A percentile compares a stretch with the other conserved stretches of the same genome.
phyloP scores from a whole-genome alignment of 2,797 vertebrate genomes.

The Muraenolepis orangiensis region DNA sequence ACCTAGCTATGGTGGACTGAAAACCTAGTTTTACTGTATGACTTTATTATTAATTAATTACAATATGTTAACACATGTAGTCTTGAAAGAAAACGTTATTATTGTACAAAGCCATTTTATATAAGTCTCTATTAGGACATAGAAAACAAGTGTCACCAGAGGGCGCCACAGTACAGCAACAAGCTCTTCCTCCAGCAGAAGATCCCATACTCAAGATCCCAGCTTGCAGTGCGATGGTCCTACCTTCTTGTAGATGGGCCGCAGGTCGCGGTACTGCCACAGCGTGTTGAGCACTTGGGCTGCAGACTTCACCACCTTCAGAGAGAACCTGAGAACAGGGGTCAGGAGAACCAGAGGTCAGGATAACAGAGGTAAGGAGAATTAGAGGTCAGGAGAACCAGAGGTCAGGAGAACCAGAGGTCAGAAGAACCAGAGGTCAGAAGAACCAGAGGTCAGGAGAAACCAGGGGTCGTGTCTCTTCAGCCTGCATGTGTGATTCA shows the following conservation, averaged over 20 bases:
- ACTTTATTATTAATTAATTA: no score
- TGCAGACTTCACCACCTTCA: slow-evolving; percentile 96
- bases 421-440: no score
- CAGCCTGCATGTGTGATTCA: no score
- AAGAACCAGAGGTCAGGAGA: no score
- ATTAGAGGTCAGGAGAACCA: no score
- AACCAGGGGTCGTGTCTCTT: no score
- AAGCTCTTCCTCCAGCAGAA: neutral
- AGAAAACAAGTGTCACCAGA: neutral
- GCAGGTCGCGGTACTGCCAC: slow-evolving; percentile 96
- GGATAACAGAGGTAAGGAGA: no score
- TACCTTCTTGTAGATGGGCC: slow-evolving; percentile 98
- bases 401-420: no score
- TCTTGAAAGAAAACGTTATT: no score
- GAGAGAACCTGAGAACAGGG: slow-evolving; percentile 81
- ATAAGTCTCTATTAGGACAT: neutral
- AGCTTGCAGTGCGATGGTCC: slow-evolving; percentile 6
- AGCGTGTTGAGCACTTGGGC: slow-evolving; percentile 96
- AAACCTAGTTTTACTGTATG: no score
- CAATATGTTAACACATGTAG: no score
- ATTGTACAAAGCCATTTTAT: neutral
- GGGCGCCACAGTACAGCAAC: neutral
- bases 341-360: slow-evolving; percentile 12
- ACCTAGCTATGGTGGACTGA: neutral
- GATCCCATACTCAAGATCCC: no score